These are phyloP conservation scores for Cephus sareptanus DNA, from an alignment of 2,888 invertebrate genomes.

Conservation along the genomic window DNA sequence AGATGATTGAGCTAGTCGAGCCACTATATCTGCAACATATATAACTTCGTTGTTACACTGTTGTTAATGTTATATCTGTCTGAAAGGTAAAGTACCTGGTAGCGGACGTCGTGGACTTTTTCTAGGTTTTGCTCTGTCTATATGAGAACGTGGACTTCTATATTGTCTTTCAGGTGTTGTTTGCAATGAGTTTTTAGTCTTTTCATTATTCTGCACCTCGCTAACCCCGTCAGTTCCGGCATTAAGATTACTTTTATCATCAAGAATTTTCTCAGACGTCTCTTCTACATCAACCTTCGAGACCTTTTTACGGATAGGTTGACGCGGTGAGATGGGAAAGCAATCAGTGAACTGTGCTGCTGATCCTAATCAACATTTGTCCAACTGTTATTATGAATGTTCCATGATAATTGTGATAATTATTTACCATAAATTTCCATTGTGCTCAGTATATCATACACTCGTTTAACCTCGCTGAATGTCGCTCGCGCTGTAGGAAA, in stretches of 20 bases:
- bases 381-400: background rate
- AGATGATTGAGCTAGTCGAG: constrained; percentile 50
- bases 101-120: constrained; percentile 57
- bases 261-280: constrained; percentile 30
- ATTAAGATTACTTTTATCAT: constrained; percentile 19
- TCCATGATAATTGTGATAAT: background rate
- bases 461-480: constrained; percentile 81
- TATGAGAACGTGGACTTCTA: constrained; percentile 42
- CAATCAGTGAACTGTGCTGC: constrained; percentile 52
- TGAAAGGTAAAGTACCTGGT: constrained; percentile 40
- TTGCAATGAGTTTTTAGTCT: constrained; percentile 30
- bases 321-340: constrained; percentile 58
- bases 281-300: constrained; percentile 41
- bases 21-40: constrained; percentile 48
- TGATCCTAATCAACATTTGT: constrained; percentile 37
- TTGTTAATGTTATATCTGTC: background rate
- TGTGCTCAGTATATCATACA: constrained; percentile 76
- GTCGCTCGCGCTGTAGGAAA: constrained; percentile 87
- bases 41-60: background rate
- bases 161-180: constrained; percentile 42
- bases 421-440: constrained; percentile 76
- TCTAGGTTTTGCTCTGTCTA: constrained; percentile 57
- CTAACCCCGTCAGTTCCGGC: constrained; percentile 8
- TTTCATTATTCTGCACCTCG: constrained; percentile 30
- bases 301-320: constrained; percentile 50